Percentiles rank a stretch among this genome's conserved stretches.
Evolutionary conservation across 2,113 vertebrate species (phyloP).

Genomic region (Sapayoa aenigma): DNA sequence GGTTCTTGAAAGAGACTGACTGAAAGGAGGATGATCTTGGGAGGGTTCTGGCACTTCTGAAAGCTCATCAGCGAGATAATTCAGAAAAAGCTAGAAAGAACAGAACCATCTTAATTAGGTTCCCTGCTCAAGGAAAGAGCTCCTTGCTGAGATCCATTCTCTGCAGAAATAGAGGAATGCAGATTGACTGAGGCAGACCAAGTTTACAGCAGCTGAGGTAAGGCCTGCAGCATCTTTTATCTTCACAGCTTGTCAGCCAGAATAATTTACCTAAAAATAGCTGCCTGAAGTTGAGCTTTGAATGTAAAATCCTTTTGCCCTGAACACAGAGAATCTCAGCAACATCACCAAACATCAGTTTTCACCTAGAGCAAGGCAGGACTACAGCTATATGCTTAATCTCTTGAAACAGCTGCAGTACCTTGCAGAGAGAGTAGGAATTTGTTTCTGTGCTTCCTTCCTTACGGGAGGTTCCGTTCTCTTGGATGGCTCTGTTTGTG

Average conservation of each 20-base stretch:
- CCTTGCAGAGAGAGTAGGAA: not conserved
- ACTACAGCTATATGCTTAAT: not conserved
- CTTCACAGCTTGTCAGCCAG: constrained; percentile 18
- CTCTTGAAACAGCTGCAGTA: not conserved
- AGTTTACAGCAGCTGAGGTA: constrained; percentile 20
- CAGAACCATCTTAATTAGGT: not conserved
- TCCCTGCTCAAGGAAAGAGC: not conserved
- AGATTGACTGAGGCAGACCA: not conserved
- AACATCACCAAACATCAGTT: not conserved
- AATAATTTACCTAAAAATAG: constrained; percentile 55
- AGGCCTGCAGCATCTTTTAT: constrained; percentile 32
- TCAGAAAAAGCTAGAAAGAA: not conserved
- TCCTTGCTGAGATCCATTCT: not conserved
- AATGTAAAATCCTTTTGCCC: constrained; percentile 3
- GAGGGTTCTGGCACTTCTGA: not conserved
- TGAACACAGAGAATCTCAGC: not conserved
- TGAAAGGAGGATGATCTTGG: not conserved
- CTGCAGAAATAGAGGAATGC: not conserved
- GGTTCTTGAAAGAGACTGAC: not conserved
- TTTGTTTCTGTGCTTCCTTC: not conserved
- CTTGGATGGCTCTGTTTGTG: not conserved
- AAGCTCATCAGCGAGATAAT: not conserved
- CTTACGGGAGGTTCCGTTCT: not conserved
- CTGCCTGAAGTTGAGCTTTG: not conserved
- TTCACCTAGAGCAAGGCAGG: not conserved